A percentile compares a stretch with the other conserved stretches of the same genome.
These are phyloP conservation scores for Nemapogon koenigi DNA, from an alignment of 2,888 invertebrate genomes.

Conservation along the genomic window DNA sequence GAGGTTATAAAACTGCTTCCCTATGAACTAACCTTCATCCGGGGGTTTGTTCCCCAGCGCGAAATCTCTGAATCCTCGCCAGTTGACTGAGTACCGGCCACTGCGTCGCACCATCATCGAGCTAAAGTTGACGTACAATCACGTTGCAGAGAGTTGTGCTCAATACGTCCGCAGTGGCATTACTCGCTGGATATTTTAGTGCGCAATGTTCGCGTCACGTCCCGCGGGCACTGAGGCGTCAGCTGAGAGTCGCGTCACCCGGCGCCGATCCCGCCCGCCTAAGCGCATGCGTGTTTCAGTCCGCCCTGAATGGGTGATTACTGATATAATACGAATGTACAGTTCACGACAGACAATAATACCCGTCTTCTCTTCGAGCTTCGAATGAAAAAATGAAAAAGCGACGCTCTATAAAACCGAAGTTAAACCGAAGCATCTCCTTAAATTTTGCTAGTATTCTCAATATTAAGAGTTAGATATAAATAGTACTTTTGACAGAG, in stretches of 20 bases:
- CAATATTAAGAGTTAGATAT: too few species aligned
- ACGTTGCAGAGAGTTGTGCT: background rate
- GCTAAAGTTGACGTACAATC: constrained; percentile 11
- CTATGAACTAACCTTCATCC: constrained; percentile 50
- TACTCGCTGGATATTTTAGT: background rate
- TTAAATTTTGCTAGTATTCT: too few species aligned
- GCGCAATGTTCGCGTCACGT: constrained; percentile 31
- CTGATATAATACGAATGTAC: too few species aligned
- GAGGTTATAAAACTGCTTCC: too few species aligned
- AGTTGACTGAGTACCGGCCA: constrained; percentile 59
- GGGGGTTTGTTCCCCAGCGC: constrained; percentile 52
- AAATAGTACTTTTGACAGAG: too few species aligned
- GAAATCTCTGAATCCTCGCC: constrained; percentile 57
- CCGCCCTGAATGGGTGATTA: too few species aligned
- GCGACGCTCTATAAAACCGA: too few species aligned
- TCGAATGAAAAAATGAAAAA: too few species aligned
- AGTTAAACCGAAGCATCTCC: too few species aligned
- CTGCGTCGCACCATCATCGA: constrained; percentile 59
- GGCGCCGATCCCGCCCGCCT: constrained; percentile 26
- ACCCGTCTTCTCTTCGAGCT: too few species aligned
- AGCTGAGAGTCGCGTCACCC: constrained; percentile 34
- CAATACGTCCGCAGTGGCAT: constrained; percentile 1
- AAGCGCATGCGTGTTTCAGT: background rate
- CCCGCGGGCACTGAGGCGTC: constrained; percentile 33
- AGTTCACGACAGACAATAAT: too few species aligned